These are phyloP conservation scores for Rhagonycha fulva DNA, from an alignment of 2,888 invertebrate genomes.

Conservation along the genomic window DNA sequence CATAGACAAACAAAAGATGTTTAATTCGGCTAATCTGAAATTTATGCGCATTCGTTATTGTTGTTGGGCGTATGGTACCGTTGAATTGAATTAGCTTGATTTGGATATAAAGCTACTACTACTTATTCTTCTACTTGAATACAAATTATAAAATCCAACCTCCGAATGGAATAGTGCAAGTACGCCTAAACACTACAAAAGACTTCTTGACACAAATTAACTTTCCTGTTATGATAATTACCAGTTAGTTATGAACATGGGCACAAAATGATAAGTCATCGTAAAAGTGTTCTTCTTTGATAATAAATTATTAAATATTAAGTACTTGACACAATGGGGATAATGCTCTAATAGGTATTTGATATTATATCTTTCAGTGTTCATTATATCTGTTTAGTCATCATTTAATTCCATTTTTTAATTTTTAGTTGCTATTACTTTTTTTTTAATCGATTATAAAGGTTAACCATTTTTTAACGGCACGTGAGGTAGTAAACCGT, in stretches of 20 bases:
- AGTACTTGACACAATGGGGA: background rate
- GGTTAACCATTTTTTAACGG: background rate
- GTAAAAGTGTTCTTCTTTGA: background rate
- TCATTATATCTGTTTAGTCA: background rate
- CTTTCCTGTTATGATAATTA: background rate
- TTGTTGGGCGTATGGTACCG: background rate
- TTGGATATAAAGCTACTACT: background rate
- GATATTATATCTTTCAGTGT: background rate
- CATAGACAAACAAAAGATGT: background rate
- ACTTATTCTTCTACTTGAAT: background rate
- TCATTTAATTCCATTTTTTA: background rate
- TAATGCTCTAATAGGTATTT: background rate
- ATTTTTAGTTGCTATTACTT: background rate
- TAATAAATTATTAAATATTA: background rate
- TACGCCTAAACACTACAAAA: background rate
- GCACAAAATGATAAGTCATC: background rate
- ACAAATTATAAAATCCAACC: background rate
- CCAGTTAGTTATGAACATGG: background rate
- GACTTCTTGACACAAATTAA: conserved; percentile 1
- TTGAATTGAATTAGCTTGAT: background rate
- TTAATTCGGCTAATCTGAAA: background rate
- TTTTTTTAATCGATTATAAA: background rate
- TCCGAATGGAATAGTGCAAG: background rate
- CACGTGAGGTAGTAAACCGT: background rate
- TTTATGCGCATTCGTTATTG: background rate